A percentile compares a stretch with the other conserved stretches of the same genome.
These are phyloP conservation scores for Pipistrellus pygmaeus DNA, from an alignment of 2,797 vertebrate species.

Conservation along the genomic window DNA sequence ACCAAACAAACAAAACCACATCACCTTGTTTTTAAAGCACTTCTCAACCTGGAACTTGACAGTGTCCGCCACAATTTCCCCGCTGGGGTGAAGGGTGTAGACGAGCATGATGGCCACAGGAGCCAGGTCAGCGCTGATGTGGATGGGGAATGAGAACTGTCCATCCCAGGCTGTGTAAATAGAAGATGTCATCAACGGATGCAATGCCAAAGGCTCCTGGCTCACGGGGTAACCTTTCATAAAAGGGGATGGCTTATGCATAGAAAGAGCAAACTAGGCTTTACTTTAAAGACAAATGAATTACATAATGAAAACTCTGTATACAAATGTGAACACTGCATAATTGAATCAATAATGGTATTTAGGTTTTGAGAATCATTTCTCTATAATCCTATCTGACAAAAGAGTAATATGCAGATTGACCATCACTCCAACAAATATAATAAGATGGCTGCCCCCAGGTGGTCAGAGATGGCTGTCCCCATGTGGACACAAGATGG, in stretches of 20 bases:
- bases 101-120: conserved; percentile 89
- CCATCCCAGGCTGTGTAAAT: conserved; percentile 87
- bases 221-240: neutral
- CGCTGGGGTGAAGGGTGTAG: conserved; percentile 90
- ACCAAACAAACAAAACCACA: neutral
- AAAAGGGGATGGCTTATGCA: neutral
- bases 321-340: neutral
- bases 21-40: conserved; percentile 94
- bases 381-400: neutral
- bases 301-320: neutral
- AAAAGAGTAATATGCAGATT: too few relatives aligned
- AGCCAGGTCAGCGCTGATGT: conserved; percentile 83
- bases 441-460: too few relatives aligned
- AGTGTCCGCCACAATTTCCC: conserved; percentile 92
- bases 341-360: neutral
- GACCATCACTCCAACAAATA: too few relatives aligned
- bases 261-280: neutral
- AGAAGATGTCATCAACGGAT: neutral
- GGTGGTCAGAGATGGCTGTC: too few relatives aligned
- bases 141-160: conserved; percentile 85
- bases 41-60: conserved; percentile 87
- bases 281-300: neutral
- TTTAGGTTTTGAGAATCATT: neutral
- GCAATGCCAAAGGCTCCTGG: neutral
- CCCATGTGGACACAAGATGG: too few relatives aligned